Base-by-base conservation (phyloP, 37 sponge, comb jelly and placozoan genomes). In the Ephydatia muelleri region DNA sequence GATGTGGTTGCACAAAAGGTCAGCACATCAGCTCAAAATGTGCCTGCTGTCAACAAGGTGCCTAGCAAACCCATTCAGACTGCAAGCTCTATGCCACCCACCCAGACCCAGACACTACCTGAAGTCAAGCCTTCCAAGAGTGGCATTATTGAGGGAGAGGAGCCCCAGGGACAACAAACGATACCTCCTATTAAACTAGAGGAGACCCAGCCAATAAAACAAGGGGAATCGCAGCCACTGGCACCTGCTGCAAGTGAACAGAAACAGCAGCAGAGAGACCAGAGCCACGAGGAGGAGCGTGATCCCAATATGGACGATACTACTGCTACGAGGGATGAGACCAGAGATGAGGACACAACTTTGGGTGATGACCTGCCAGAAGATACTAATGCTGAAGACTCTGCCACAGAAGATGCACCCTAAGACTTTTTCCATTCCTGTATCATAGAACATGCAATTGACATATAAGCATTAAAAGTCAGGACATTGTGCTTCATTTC, bases 1-100 rank as follows among this genome's bases (percentile, higher is more conserved):
- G 83, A 86, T 25, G 79, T 86, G 38, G 79, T 91, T 12, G 65
- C 29, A 37, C 82, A 35, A 70, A 77, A 73, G 22, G 57, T 86
- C 12, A 87, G 91, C 65, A 83, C 86, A 12, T 70, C 67, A 35
- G 47, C 68, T 35, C 75, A 43, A 43, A 43, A 43, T 3, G 43
- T 6, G 6, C 43, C 43, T 43, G 3, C 43, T 6, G 43, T 43
- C 6, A 43, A 3, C 43, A 43, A 43, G 6, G 43, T 9, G 43
- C 81, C 14, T 4, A 82, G 70, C 78, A 82, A 21, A 57, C 82
- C 16, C 5, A 70, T 11, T 68, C 80, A 27, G 83, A 82, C 29
- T 36, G 27, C 31, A 67, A 64, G 21, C 66, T 40, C n/a, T 35
- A 78, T 0, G 72, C 68, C 47, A 86, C 86, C n/a, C 75, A 83